Base-by-base conservation (phyloP, 1,140 invertebrate genomes). In the Ceratosolen fusciceps region DNA sequence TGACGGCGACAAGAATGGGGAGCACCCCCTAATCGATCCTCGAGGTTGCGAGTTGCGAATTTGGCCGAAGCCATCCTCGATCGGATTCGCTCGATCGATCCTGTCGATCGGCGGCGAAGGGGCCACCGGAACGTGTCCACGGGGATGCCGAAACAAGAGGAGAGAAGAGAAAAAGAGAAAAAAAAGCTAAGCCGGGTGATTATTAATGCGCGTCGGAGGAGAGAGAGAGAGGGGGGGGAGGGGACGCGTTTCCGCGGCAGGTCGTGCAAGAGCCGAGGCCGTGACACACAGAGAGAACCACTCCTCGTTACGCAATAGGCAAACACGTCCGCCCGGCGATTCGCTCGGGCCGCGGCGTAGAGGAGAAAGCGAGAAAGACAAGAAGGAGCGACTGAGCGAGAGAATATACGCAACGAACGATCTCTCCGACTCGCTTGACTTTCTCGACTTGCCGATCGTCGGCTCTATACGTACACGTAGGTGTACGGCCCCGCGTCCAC, bases 341-440 rank as follows among this genome's bases (percentile, higher is more conserved):
- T 37, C 60, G 60, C 60, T 65, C 47, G 49, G 5, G 29, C 39
- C 16, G 74, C 10, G 21, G 49, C 7, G 43, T 47, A 83, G 84
- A 87, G 87, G 88, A 89, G 88, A 90, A 88, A 89, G 88, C 86
- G 87, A 85, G 85, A 88, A 31, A 77, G 74, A 75, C 47, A 47
- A 86, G 85, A 88, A 88, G 88, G 85, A 87, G 86, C 83, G 82
- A 65, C 4, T 21, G 31, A 37, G 26, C n/a, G n/a, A n/a, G n/a
- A n/a, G n/a, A n/a, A n/a, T n/a, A n/a, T 65, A 65, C 60, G 60
- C 60, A 65, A 83, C 77, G 83, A 62, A 83, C 79, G 83, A 81
- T 49, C 74, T 67, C 60, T 76, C 82, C 83, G 83, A 83, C 81
- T 84, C 39, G 49, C 21, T 52, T 81, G n/a, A 88, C 88, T 89